A percentile compares a stretch with the other conserved stretches of the same genome.
Conservation (phyloP, 2,113 vertebrate genomes). For the Junco hyemalis region DNA sequence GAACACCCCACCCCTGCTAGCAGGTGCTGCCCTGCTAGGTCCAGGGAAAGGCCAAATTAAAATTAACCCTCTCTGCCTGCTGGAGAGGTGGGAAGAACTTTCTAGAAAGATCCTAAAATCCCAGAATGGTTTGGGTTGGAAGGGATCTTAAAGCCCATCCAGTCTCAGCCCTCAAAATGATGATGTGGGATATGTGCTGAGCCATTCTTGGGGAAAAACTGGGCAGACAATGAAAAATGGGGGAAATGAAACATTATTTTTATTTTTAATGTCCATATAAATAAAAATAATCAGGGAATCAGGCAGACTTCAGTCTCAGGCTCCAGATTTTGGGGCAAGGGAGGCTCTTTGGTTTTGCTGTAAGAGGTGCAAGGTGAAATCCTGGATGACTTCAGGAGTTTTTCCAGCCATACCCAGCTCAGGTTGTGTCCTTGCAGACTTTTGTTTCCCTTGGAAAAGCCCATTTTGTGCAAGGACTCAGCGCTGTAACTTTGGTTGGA, state of each 20-base stretch:
- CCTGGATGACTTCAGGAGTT: neutral
- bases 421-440: neutral
- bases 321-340: neutral
- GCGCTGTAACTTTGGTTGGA: neutral
- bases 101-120: neutral
- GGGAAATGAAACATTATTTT: neutral
- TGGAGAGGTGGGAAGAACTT: neutral
- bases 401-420: neutral
- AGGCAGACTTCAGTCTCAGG: neutral
- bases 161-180: neutral
- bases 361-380: neutral
- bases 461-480: neutral
- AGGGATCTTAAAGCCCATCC: neutral
- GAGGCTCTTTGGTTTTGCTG: neutral
- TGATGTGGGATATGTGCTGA: neutral
- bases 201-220: neutral
- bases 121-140: neutral
- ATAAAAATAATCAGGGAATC: neutral
- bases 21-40: neutral
- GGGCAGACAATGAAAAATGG: neutral
- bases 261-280: neutral
- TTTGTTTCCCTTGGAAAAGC: neutral
- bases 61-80: neutral
- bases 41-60: neutral
- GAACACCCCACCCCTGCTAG: neutral